Conservation (phyloP, 2,113 vertebrate species). For the Leucopsar rothschildi region DNA sequence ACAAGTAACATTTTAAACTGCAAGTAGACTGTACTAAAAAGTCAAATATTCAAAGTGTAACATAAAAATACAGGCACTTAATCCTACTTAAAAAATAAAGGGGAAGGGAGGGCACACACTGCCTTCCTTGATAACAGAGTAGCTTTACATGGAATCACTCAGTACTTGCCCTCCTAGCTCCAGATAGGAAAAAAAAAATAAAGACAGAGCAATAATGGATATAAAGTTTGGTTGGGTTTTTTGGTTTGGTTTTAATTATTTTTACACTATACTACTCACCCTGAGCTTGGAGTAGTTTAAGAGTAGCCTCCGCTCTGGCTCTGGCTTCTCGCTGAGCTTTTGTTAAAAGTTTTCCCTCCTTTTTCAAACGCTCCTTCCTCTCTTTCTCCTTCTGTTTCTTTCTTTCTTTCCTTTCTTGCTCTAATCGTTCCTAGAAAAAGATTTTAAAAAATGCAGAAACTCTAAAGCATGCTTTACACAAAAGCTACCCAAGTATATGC, state of each 20-base stretch:
- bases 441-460: not conserved
- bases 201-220: not conserved
- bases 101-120: not conserved
- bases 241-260: not conserved
- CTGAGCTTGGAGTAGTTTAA: conserved; percentile 91
- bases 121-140: not conserved
- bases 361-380: conserved; percentile 94
- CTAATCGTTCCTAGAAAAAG: conserved; percentile 85
- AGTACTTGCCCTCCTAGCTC: not conserved
- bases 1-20: not conserved
- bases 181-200: not conserved
- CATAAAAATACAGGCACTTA: not conserved
- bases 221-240: not conserved
- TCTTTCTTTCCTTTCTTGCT: conserved; percentile 93
- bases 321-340: conserved; percentile 90
- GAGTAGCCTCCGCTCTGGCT: conserved; percentile 88
- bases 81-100: not conserved
- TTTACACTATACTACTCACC: conserved; percentile 71
- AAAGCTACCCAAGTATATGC: not conserved
- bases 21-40: not conserved
- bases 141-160: not conserved
- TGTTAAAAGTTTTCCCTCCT: conserved; percentile 94
- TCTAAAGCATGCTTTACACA: not conserved
- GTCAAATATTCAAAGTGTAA: not conserved
- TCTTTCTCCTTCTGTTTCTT: conserved; percentile 98